Evolutionary conservation across 2,888 invertebrate species (phyloP), one percentile per base, ranked within the genome.

Genomic region (Pseudanteris insignis): DNA sequence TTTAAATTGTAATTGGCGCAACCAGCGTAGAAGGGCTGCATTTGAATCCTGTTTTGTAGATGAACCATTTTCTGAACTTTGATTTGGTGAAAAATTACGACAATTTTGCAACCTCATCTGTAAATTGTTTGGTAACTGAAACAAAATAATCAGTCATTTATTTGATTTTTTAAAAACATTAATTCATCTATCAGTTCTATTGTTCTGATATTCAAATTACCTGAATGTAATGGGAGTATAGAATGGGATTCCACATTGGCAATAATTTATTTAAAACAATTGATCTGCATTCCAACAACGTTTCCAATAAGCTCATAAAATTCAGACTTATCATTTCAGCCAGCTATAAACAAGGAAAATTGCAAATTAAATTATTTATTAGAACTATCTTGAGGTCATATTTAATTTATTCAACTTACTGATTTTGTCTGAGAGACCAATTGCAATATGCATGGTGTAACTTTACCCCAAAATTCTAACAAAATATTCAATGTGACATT

Each of bases 271-370:
- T 91, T 2, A 98, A 85, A 21, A 96, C 88, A 1, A 94, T 92
- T 1, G 96, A 96, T 79, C 94, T 93, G 69, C 95, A 95, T 78
- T 98, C 98, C 71, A 96, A 85, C 2, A 99, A 83, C 0, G 96
- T 95, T 81, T 99, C 98, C 76, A 99, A 85, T 63, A 98, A 85
- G 75, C 92, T 94, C 61, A 99, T 82, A 80, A 99, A 97, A 78
- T 99, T 98, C 1, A 97, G 84, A 80, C 96, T 98, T 6, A 99
- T 96, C 84, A 96, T 97, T 83, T 99, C 98, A 1, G 97, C 94
- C 58, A 98, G 82, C 94, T 98, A 81, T 30, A n/a, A n/a, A n/a
- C n/a, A n/a, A n/a, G n/a, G n/a, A n/a, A n/a, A n/a, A n/a, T n/a
- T n/a, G n/a, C n/a, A n/a, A n/a, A n/a, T n/a, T n/a, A n/a, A n/a